Percentiles rank a stretch among this genome's conserved stretches.
phyloP scores from a whole-genome alignment of 30 jellyfish, hydroid and myxozoan species.

The Aurelia sp. region DNA sequence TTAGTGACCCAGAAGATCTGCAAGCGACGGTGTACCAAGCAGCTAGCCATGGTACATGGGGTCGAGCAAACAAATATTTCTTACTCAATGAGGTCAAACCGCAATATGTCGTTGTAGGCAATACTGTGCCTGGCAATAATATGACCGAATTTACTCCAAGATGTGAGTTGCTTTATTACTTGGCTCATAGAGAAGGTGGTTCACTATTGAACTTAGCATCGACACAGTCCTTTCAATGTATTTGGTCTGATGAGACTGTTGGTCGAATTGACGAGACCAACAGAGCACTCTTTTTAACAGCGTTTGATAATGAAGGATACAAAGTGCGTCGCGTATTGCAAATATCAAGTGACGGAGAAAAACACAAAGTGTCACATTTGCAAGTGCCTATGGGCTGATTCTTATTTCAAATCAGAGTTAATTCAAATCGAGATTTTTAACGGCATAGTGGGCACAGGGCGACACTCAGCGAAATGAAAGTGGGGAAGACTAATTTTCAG shows the following conservation, averaged over 20 bases:
- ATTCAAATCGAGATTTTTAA: too few species aligned
- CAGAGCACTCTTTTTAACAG: conserved; percentile 65
- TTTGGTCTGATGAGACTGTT: conserved; percentile 60
- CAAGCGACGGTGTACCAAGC: conserved; percentile 74
- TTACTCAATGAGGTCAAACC: conserved; percentile 64
- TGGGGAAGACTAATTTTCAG: too few species aligned
- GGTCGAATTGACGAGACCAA: conserved; percentile 27
- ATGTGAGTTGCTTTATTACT: conserved; percentile 62
- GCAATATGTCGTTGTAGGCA: conserved; percentile 64
- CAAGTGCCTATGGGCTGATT: conserved; percentile 42
- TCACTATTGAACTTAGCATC: conserved; percentile 37
- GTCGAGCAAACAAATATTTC: conserved; percentile 62
- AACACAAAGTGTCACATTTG: conserved; percentile 61
- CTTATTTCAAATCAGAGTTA: too few species aligned
- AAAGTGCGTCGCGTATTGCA: conserved; percentile 68
- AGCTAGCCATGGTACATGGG: conserved; percentile 74
- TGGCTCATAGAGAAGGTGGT: conserved; percentile 61
- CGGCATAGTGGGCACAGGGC: too few species aligned
- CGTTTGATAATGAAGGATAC: conserved; percentile 50
- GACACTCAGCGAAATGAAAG: too few species aligned
- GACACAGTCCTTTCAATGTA: conserved; percentile 75
- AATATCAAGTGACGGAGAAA: conserved; percentile 78
- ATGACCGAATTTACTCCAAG: conserved; percentile 50
- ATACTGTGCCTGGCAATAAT: conserved; percentile 58
- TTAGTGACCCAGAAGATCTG: conserved; percentile 57